Base-by-base conservation (phyloP, 2,797 vertebrate genomes). In the Tolypeutes matacus region DNA sequence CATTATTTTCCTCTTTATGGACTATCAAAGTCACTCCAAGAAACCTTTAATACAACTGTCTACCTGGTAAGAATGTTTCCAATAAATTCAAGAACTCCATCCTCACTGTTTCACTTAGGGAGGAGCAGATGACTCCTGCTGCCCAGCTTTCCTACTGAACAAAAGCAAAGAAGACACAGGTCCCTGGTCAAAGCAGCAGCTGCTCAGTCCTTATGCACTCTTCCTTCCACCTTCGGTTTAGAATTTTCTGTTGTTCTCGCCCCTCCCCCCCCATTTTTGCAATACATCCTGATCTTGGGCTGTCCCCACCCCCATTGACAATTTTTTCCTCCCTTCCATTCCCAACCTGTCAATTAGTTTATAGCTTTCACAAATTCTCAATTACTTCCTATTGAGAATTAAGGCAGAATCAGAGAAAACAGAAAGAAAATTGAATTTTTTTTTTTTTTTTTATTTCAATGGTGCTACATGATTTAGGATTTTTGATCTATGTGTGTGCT, bases 81-180 rank as follows among this genome's bases (percentile, higher is more conserved):
- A 27, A 18, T 62, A 49, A 91, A 75, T 95, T 95, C 14, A 62
- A 12, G 49, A 18, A 11, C 4, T 56, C 15, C 12, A 1, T 4
- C 8, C 1, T 4, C n/a, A 13, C 46, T 34, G 1, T 72, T 36
- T 5, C 9, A 17, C 7, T 46, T 0, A 0, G 11, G 29, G 5
- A 78, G 20, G 5, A 42, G 87, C 49, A 58, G 18, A 21, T 12
- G 78, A 17, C 21, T 20, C 23, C 2, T 72, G 51, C 67, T 84
- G 51, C 29, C 31, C 6, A 4, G 29, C 5, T 67, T 76, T 42
- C 69, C 7, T 76, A 23, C 31, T 34, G 20, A 65, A 34, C 29
- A 67, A 39, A 62, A n/a, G 49, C 27, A 20, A 58, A 72, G 46
- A 80, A 78, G n/a, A 65, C 65, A 90, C 18, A 65, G 27, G 7